Evolutionary conservation across 2,797 vertebrate genomes (phyloP).

Genomic region (Cyprinella venusta): DNA sequence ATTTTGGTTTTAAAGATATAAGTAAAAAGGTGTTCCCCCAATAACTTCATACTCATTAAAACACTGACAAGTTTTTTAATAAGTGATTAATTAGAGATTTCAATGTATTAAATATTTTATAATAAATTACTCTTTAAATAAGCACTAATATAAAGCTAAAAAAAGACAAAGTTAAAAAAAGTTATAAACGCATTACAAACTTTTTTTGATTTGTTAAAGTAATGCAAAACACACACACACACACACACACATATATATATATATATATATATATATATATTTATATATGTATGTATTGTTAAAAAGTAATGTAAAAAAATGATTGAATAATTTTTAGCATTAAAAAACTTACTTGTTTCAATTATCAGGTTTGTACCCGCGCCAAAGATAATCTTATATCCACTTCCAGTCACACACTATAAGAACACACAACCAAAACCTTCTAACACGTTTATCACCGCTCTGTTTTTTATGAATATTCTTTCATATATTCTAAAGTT

Average conservation of each 20-base stretch:
- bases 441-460: not conserved
- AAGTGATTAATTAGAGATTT: not conserved
- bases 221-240: too few species aligned
- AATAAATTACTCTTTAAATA: not conserved
- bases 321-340: not conserved
- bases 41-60: not conserved
- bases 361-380: conserved; percentile 56
- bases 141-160: not conserved
- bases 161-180: too few species aligned
- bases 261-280: too few species aligned
- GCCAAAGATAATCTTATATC: conserved; percentile 56
- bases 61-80: not conserved
- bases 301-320: not conserved
- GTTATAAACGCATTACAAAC: too few species aligned
- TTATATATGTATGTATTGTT: too few species aligned
- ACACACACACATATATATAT: too few species aligned
- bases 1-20: not conserved
- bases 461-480: not conserved
- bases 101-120: not conserved
- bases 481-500: not conserved
- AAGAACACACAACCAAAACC: conserved; percentile 33
- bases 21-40: not conserved
- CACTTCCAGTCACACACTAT: conserved; percentile 59
- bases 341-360: conserved; percentile 57
- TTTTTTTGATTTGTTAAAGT: too few species aligned